phyloP scores from a whole-genome alignment of 2,888 invertebrate species.

The Drosophila atripex region DNA sequence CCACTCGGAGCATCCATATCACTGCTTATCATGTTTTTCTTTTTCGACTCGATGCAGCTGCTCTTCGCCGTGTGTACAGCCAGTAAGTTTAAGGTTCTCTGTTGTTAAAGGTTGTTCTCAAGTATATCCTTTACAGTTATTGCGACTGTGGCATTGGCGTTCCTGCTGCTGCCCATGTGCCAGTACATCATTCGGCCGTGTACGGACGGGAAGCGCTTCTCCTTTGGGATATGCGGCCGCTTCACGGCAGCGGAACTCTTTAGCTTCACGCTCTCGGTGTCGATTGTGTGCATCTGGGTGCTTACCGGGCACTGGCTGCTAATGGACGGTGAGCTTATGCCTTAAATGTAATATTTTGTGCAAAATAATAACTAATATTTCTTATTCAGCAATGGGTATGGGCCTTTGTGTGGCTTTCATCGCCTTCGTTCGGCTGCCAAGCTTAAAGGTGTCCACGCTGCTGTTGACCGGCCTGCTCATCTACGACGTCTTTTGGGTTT shows the following conservation, averaged over 20 bases:
- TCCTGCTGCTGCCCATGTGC: conserved; percentile 97
- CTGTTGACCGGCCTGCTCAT: conserved; percentile 96
- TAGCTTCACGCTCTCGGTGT: conserved; percentile 95
- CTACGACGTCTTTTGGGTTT: conserved; percentile 99
- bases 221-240: conserved; percentile 95
- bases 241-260: conserved; percentile 97
- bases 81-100: conserved; percentile 87
- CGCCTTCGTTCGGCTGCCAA: conserved; percentile 97
- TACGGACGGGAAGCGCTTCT: conserved; percentile 92
- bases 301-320: conserved; percentile 98
- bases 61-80: conserved; percentile 98
- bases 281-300: conserved; percentile 98
- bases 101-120: neutral
- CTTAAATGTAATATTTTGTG: neutral
- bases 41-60: conserved; percentile 99
- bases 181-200: conserved; percentile 96
- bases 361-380: no score
- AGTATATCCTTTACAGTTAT: conserved; percentile 88
- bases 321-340: conserved; percentile 92
- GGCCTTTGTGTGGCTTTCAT: conserved; percentile 99
- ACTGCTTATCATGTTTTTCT: conserved; percentile 98
- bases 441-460: conserved; percentile 97
- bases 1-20: conserved; percentile 98
- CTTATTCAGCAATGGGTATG: conserved; percentile 94
- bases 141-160: conserved; percentile 98